Base-by-base conservation (phyloP, 1,140 invertebrate genomes). In the Drosophila littoralis region DNA sequence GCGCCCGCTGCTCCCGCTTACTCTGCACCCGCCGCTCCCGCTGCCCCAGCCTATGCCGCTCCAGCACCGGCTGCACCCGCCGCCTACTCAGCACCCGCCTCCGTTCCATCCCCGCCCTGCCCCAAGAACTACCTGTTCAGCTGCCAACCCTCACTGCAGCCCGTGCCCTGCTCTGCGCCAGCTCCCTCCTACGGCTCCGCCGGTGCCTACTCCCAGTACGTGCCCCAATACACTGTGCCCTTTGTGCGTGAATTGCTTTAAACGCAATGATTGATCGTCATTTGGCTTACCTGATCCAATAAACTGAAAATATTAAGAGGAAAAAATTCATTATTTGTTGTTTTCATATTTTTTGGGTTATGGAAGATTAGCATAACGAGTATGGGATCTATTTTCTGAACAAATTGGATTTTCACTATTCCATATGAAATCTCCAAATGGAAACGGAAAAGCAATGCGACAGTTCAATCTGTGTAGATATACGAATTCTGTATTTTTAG, bases 121-220 rank as follows among this genome's bases (percentile, higher is more conserved):
- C 90, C 90, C 46, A 88, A 88, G 72, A 91, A 90, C 81, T 91
- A 91, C 28, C 70, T 91, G 52, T 91, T 91, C 86, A 91, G 90
- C 69, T 91, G 90, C 77, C 90, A 91, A 60, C 90, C 90, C 46
- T 90, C 79, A 0, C 64, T 91, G 45, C 74, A 83, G 63, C 90
- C 90, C 59, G 90, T 91, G 38, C 82, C 90, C 55, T 91, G 90
- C 68, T 67, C 82, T 7, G 74, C 85, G 3, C 70, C 90, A 50
- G 76, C 85, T 68, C 59, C 59, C 17, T 69, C 76, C 17, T 80
- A 82, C 38, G 85, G 78, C 50, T 88, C 80, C 8, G 42, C 73
- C 10, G 80, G 86, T 1, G 75, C 85, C 70, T 90, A 90, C 69
- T 90, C 81, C 10, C 81, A 90, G 55, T 84, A 90, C 40, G 79